Conservation (phyloP, 1,140 invertebrate genomes). For the Agrypnia vestita region DNA sequence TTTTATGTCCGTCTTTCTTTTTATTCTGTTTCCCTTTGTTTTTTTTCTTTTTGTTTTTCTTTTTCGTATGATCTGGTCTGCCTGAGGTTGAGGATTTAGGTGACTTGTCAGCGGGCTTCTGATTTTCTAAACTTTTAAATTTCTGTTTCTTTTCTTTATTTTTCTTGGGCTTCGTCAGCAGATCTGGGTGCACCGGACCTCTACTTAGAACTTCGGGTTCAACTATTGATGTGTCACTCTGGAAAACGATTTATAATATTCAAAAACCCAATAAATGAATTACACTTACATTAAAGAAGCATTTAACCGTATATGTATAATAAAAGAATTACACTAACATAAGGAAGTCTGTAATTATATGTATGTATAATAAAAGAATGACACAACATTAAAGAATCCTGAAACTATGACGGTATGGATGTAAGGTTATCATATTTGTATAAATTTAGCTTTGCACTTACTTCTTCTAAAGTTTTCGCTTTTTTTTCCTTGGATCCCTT, state of each 20-base stretch:
- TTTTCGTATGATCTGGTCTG: constrained; percentile 11
- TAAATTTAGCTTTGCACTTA: constrained; percentile 22
- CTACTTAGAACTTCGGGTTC: constrained; percentile 11
- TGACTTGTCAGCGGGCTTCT: background rate
- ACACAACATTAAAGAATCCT: too few relatives aligned
- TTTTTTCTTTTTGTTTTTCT: constrained; percentile 58
- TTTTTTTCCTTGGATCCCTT: constrained; percentile 44
- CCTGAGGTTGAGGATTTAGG: background rate
- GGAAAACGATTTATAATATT: constrained; percentile 38
- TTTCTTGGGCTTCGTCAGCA: constrained; percentile 37
- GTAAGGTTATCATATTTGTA: background rate
- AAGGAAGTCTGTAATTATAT: too few relatives aligned
- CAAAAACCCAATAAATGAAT: constrained; percentile 38
- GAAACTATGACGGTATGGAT: too few relatives aligned
- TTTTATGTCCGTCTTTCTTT: constrained; percentile 35
- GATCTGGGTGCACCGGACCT: constrained; percentile 44
- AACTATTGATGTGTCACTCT: constrained; percentile 24
- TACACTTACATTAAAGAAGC: background rate
- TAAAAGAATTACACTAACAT: too few relatives aligned
- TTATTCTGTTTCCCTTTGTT: constrained; percentile 54
- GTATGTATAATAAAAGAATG: too few relatives aligned
- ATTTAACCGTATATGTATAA: too few relatives aligned
- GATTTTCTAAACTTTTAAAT: constrained; percentile 1
- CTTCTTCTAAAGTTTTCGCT: background rate
- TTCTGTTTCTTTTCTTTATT: constrained; percentile 53